Base-by-base conservation (phyloP, 2,797 vertebrate genomes). In the Hyperoplus lanceolatus region DNA sequence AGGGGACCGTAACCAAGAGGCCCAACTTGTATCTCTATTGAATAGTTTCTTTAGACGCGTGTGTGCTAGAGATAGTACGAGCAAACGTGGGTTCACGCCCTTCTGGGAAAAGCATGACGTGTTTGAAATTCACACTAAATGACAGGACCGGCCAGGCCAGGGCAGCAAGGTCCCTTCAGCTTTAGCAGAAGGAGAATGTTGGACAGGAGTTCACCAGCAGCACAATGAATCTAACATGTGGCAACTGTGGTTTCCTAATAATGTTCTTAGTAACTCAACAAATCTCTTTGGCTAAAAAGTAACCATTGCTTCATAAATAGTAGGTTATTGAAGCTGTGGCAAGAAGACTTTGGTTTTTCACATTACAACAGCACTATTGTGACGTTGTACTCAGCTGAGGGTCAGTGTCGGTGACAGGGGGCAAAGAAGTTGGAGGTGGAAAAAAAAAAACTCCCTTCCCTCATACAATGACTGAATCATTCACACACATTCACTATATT, bases 41-140 rank as follows among this genome's bases (percentile, higher is more conserved):
- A 80, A 70, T 41, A 38, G 9, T 45, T 74, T 29, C 29, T 75
- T 74, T 10, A 50, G 10, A 69, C 21, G 61, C 18, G 42, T 75
- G 66, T 90, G 90, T 60, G 58, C 14, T 0, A 67, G 29, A 90
- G 93, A 94, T 95, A 94, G 76, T 15, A 42, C 48, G 55, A 21
- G 36, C 45, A 9, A 70, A 77, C 39, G 57, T 13, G 67, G 69
- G 87, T 63, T 29, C 81, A 89, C 94, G 3, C 93, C 93, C 91
- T 92, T 82, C 51, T 29, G 29, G 39, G 51, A 84, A 82, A 7
- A n/a, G 39, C 18, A 55, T 10, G 18, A 45, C 38, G 39, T 14
- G 49, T 64, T 65, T 16, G 13, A 51, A 38, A 45, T 41, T 7
- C 21, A 3, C 8, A n/a, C 29, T 53, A 18, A 62, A 55, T 51